Evolutionary conservation across 1,140 invertebrate genomes (phyloP).

Genomic region (Eupeodes corollae): DNA sequence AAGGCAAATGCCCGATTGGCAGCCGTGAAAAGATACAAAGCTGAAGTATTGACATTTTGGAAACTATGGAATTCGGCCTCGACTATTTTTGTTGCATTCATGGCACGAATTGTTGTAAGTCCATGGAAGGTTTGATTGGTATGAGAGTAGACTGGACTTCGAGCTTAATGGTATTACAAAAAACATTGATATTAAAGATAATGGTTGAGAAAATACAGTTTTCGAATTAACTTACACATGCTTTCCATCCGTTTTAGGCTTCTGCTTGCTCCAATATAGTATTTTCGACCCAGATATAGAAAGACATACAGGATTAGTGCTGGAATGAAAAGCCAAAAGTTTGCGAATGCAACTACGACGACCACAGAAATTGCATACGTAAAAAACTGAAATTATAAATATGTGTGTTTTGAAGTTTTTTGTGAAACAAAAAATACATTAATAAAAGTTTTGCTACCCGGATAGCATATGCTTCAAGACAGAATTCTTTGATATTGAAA

Average conservation of each 20-base stretch:
- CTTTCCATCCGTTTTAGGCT: conserved; percentile 74
- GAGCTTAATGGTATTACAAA: conserved; percentile 40
- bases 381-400: conserved; percentile 39
- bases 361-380: conserved; percentile 55
- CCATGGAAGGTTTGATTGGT: conserved; percentile 67
- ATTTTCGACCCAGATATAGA: conserved; percentile 52
- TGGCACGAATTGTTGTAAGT: conserved; percentile 67
- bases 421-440: no score
- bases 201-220: neutral
- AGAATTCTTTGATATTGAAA: no score
- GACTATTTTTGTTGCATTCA: conserved; percentile 54
- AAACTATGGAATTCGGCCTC: conserved; percentile 57
- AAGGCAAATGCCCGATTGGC: conserved; percentile 53
- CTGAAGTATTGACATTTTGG: conserved; percentile 60
- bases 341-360: conserved; percentile 59
- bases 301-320: conserved; percentile 53
- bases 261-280: conserved; percentile 68
- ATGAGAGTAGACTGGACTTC: conserved; percentile 76
- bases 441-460: no score
- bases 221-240: conserved; percentile 51
- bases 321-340: conserved; percentile 65
- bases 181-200: neutral
- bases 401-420: no score
- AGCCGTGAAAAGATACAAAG: conserved; percentile 55
- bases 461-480: no score